Evolutionary conservation across 2,113 vertebrate species (phyloP).

Genomic region (Agelaius phoeniceus): DNA sequence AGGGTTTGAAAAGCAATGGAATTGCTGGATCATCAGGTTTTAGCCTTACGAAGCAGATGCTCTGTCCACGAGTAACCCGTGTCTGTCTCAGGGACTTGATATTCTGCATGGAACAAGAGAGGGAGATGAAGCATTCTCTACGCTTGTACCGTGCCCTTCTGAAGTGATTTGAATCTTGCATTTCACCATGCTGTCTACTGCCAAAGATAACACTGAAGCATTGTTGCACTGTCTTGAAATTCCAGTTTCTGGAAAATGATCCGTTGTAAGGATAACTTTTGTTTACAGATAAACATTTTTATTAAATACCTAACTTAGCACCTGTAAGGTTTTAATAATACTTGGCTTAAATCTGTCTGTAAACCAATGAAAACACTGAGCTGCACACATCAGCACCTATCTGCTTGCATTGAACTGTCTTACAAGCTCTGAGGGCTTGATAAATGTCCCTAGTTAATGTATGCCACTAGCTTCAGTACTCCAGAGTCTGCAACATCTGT

Average conservation of each 20-base stretch:
- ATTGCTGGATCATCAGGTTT: slow-evolving; percentile 60
- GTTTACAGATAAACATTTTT: slow-evolving; percentile 73
- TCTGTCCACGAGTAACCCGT: slow-evolving; percentile 81
- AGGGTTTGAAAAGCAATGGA: slow-evolving; percentile 68
- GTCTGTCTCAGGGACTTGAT: slow-evolving; percentile 90
- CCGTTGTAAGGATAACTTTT: slow-evolving; percentile 59
- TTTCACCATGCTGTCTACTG: slow-evolving; percentile 69
- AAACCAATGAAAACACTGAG: slow-evolving; percentile 25
- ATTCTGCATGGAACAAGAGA: slow-evolving; percentile 93
- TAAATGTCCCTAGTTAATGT: neutral
- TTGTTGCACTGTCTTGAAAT: slow-evolving; percentile 66
- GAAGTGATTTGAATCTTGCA: slow-evolving; percentile 64
- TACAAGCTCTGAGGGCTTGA: slow-evolving; percentile 8
- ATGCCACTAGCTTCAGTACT: slow-evolving; percentile 14
- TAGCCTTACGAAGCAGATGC: slow-evolving; percentile 69
- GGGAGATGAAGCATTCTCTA: slow-evolving; percentile 82
- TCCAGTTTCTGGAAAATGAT: slow-evolving; percentile 58
- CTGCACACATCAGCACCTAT: neutral
- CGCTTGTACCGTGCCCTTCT: slow-evolving; percentile 88
- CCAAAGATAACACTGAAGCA: slow-evolving; percentile 73
- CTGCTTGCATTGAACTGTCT: slow-evolving; percentile 28
- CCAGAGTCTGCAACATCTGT: slow-evolving; percentile 18
- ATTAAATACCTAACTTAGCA: slow-evolving; percentile 43
- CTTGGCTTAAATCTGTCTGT: slow-evolving; percentile 48
- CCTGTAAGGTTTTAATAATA: slow-evolving; percentile 49